Conservation (phyloP, 2,888 invertebrate species). For the Xanthostigma xanthostigma region DNA sequence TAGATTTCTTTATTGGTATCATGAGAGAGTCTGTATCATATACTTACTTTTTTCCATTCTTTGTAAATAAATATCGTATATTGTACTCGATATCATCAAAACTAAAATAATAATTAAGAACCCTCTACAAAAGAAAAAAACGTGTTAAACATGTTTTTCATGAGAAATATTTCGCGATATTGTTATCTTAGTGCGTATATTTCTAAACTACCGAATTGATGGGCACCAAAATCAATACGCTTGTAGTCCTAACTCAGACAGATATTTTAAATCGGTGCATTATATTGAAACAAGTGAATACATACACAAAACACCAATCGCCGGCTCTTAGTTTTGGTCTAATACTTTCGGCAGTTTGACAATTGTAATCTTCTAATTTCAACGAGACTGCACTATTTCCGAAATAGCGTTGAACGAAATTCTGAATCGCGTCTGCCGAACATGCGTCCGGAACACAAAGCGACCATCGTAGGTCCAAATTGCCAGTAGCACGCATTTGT, state of each 20-base stretch:
- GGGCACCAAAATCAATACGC: no score
- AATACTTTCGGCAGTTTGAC: background rate
- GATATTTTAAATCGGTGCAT: no score
- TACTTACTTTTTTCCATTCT: slow-evolving; percentile 11
- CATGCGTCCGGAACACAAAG: slow-evolving; percentile 3
- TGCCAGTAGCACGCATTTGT: no score
- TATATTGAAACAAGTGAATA: background rate
- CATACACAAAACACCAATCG: slow-evolving; percentile 1
- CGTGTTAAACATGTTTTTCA: no score
- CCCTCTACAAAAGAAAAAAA: background rate
- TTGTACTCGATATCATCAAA: slow-evolving; percentile 11
- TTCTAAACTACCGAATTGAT: no score
- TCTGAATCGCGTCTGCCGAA: background rate
- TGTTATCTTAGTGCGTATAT: no score
- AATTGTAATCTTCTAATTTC: background rate
- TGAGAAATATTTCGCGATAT: no score
- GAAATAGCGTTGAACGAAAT: background rate
- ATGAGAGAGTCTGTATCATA: background rate
- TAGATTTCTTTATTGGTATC: background rate
- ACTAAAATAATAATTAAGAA: background rate
- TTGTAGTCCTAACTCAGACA: no score
- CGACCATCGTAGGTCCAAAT: background rate
- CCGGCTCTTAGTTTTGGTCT: background rate
- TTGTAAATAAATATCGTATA: slow-evolving; percentile 11
- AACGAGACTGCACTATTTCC: no score